Conservation (phyloP, 2,888 invertebrate species). For the Amphimallon solstitiale region DNA sequence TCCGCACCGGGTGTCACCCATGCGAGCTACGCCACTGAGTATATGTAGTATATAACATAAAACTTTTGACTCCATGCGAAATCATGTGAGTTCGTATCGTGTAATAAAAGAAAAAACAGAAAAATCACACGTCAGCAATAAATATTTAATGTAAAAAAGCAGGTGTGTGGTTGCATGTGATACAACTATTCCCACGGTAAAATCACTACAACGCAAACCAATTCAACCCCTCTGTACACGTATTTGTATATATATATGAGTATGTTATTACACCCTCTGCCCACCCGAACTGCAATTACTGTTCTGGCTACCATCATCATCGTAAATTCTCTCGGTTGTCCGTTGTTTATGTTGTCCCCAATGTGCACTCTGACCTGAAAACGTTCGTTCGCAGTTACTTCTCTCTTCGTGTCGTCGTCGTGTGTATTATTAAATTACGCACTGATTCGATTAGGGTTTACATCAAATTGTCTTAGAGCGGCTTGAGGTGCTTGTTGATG, state of each 20-base stretch:
- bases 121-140: neutral
- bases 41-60: too few relatives aligned
- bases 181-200: conserved; percentile 56
- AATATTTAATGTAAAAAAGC: conserved; percentile 27
- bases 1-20: too few relatives aligned
- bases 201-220: conserved; percentile 46
- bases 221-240: conserved; percentile 51
- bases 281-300: conserved; percentile 43
- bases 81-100: too few relatives aligned
- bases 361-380: conserved; percentile 43
- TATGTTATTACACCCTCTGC: conserved; percentile 42
- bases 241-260: conserved; percentile 3
- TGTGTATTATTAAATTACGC: conserved; percentile 44
- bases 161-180: conserved; percentile 52
- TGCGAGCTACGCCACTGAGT: too few relatives aligned
- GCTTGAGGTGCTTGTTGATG: neutral
- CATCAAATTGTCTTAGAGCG: conserved; percentile 41
- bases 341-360: conserved; percentile 40
- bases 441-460: conserved; percentile 45
- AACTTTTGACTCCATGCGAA: too few relatives aligned
- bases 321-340: conserved; percentile 1
- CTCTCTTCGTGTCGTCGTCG: conserved; percentile 28
- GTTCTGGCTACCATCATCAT: conserved; percentile 1
- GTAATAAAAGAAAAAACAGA: neutral
- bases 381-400: neutral